Evolutionary conservation across 2,113 vertebrate species (phyloP), one percentile per base, ranked within the genome.

Genomic region (Atherinomorus stipes): DNA sequence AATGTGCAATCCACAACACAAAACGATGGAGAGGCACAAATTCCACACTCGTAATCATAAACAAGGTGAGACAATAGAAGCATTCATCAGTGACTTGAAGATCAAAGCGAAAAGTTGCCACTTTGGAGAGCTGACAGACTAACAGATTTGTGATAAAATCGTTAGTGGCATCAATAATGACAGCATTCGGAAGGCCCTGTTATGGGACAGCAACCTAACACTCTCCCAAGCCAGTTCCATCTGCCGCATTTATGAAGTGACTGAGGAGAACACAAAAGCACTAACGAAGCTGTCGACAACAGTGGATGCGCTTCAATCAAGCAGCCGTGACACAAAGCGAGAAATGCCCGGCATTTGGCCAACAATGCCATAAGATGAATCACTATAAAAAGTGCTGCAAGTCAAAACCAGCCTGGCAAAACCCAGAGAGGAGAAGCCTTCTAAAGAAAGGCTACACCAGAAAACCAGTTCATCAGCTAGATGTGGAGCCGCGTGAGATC

Each of bases 21-120:
- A n/a, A n/a, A n/a, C n/a, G n/a, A n/a, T n/a, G 73, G 37, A 68
- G 9, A 23, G 63, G 19, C 64, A 67, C 49, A 61, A 45, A 9
- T 62, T 71, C 16, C 13, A 71, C 8, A 21, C 58, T 11, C 6
- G 40, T 4, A 62, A 62, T 9, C 59, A 62, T 7, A 45, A 31
- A 11, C 22, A n/a, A 45, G 51, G 31, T 60, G 56, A 71, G 52
- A 54, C 19, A 18, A 54, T 54, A 18, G 25, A 54, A 21, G 26
- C 52, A n/a, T 54, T 54, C 25, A 54, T 54, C 15, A 8, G 52
- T 26, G 12, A 54, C n/a, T n/a, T n/a, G n/a, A n/a, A n/a, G n/a
- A n/a, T n/a, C n/a, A n/a, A n/a, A n/a, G n/a, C n/a, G n/a, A n/a
- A 42, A 21, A 40, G 28, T 15, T 54, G 52, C 9, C 52, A 28